Percentiles rank a stretch among this genome's conserved stretches.
Evolutionary conservation across 1,140 invertebrate species (phyloP).

Genomic region (Drosophila orosa): DNA sequence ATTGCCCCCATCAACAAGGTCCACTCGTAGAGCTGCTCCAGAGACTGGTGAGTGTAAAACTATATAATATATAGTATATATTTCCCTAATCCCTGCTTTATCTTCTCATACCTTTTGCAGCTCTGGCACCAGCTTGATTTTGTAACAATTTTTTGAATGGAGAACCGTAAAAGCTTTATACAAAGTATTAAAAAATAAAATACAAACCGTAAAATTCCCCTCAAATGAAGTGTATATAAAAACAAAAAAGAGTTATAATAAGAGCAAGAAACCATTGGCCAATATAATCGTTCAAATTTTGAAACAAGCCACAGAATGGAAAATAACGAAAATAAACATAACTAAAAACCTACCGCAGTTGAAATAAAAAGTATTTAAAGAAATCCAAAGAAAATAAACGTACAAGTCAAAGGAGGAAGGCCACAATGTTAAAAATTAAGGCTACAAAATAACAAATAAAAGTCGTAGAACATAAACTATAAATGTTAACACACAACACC

Average conservation of each 20-base stretch:
- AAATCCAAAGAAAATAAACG: constrained; percentile 31
- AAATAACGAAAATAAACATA: constrained; percentile 33
- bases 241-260: constrained; percentile 22
- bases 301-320: constrained; percentile 43
- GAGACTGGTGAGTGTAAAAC: constrained; percentile 41
- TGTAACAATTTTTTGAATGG: constrained; percentile 53
- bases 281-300: constrained; percentile 59
- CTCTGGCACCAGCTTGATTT: constrained; percentile 45
- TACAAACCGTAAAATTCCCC: constrained; percentile 30
- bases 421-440: constrained; percentile 58
- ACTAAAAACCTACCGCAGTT: constrained; percentile 74
- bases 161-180: constrained; percentile 72
- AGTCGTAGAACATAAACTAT: constrained; percentile 58
- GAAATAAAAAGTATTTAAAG: constrained; percentile 63
- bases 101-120: constrained; percentile 14
- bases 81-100: neutral
- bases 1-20: constrained; percentile 36
- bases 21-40: constrained; percentile 42
- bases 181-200: constrained; percentile 36
- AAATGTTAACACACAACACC: constrained; percentile 71
- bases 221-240: constrained; percentile 74
- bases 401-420: constrained; percentile 50
- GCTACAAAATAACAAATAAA: constrained; percentile 35
- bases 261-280: constrained; percentile 63
- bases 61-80: too few species aligned